These are phyloP conservation scores for Arnoldichthys spilopterus DNA, from an alignment of 2,797 vertebrate species.

Conservation along the genomic window DNA sequence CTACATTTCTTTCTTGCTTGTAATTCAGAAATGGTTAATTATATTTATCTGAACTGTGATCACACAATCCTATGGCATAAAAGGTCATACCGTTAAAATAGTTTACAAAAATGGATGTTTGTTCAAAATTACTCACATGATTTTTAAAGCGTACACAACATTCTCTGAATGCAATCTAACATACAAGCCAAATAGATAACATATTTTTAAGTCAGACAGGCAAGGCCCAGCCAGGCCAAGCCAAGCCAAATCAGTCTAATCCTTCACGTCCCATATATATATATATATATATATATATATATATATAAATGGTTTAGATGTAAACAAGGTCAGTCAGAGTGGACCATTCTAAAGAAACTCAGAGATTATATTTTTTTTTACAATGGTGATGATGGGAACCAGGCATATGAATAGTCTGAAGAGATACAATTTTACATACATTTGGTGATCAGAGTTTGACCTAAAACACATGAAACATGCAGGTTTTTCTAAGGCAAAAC, in stretches of 20 bases:
- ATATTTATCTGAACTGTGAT: constrained; percentile 24
- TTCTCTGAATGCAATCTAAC: constrained; percentile 31
- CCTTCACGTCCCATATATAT: background rate
- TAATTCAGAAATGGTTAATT: constrained; percentile 1
- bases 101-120: constrained; percentile 25
- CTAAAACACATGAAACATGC: too few relatives aligned
- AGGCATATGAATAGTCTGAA: too few relatives aligned
- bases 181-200: constrained; percentile 11
- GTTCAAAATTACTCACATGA: constrained; percentile 27
- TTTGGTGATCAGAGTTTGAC: too few relatives aligned
- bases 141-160: constrained; percentile 30
- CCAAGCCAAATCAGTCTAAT: background rate
- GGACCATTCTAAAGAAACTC: too few relatives aligned
- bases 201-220: constrained; percentile 8
- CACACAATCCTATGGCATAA: constrained; percentile 26
- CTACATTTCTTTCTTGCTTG: constrained; percentile 25
- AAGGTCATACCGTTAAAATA: constrained; percentile 22
- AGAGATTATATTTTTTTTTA: too few relatives aligned
- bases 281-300: background rate
- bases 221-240: background rate
- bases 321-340: too few relatives aligned
- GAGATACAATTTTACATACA: too few relatives aligned
- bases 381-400: too few relatives aligned
- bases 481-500: too few relatives aligned
- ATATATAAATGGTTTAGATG: too few relatives aligned